phyloP scores from a whole-genome alignment of 2,113 vertebrate genomes.

The Phoenicopterus ruber region DNA sequence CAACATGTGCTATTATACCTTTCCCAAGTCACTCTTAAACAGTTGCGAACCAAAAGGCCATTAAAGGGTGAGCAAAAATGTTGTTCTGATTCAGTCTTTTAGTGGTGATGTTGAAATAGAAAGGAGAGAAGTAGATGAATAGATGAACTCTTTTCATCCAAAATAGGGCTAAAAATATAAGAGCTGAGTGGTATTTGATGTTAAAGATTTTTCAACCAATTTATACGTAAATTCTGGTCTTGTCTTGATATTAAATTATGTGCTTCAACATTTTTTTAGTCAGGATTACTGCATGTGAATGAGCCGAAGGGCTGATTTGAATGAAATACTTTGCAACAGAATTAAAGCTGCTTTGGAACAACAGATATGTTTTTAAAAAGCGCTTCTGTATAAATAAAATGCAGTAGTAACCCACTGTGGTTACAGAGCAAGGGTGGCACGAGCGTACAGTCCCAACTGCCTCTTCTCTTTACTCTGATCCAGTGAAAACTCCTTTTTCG shows the following conservation, averaged over 20 bases:
- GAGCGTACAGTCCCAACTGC: neutral
- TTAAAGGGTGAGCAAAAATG: neutral
- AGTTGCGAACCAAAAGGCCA: neutral
- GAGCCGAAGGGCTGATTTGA: neutral
- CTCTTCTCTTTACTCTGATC: neutral
- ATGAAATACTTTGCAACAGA: neutral
- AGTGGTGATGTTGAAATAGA: neutral
- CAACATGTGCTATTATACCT: neutral
- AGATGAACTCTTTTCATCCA: neutral
- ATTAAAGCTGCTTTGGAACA: neutral
- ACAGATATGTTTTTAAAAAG: neutral
- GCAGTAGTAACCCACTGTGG: neutral
- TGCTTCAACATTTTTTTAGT: neutral
- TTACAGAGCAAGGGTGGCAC: neutral
- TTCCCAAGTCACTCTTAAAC: neutral
- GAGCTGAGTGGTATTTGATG: neutral
- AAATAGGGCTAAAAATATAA: neutral
- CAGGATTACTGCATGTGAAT: neutral
- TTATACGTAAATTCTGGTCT: neutral
- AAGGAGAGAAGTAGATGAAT: neutral
- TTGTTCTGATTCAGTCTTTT: neutral
- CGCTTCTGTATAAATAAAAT: neutral
- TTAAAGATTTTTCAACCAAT: neutral
- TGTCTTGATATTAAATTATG: neutral
- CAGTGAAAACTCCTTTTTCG: neutral